A percentile compares a stretch with the other conserved stretches of the same genome.
phyloP scores from a whole-genome alignment of 2,888 invertebrate species.

The Lacanobia wlatinum region DNA sequence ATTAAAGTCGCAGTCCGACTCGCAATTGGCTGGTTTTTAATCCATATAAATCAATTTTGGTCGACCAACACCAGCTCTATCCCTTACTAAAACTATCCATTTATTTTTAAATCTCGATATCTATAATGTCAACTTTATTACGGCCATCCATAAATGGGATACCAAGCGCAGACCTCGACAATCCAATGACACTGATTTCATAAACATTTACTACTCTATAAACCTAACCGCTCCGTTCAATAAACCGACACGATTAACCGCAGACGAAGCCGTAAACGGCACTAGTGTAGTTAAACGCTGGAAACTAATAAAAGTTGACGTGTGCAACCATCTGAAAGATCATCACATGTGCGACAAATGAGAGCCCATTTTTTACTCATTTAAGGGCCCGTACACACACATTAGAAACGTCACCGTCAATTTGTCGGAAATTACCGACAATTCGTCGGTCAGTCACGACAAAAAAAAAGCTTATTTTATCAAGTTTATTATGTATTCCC shows the following conservation, averaged over 20 bases:
- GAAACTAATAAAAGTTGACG: slow-evolving; percentile 71
- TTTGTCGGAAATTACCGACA: not conserved
- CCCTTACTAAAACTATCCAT: not conserved
- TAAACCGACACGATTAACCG: slow-evolving; percentile 52
- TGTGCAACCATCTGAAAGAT: slow-evolving; percentile 66
- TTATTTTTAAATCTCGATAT: not conserved
- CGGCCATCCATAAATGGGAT: slow-evolving; percentile 32
- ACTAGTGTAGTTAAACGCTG: slow-evolving; percentile 62
- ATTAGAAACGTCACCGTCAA: not conserved
- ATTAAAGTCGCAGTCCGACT: too few species aligned
- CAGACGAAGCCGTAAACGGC: slow-evolving; percentile 45
- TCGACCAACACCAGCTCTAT: not conserved
- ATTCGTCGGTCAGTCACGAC: not conserved
- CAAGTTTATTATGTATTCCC: too few species aligned
- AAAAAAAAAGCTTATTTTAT: not conserved
- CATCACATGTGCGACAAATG: slow-evolving; percentile 82
- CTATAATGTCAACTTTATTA: slow-evolving; percentile 5
- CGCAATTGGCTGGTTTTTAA: too few species aligned
- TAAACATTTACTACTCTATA: slow-evolving; percentile 59
- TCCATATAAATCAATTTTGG: too few species aligned
- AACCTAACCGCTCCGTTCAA: slow-evolving; percentile 50
- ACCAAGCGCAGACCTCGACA: slow-evolving; percentile 10
- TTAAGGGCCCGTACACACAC: slow-evolving; percentile 14
- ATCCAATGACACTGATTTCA: slow-evolving; percentile 51
- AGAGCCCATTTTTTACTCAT: slow-evolving; percentile 78